Evolutionary conservation across 2,888 invertebrate species (phyloP), one percentile per base, ranked within the genome.

Genomic region (Mesochorus sp.): DNA sequence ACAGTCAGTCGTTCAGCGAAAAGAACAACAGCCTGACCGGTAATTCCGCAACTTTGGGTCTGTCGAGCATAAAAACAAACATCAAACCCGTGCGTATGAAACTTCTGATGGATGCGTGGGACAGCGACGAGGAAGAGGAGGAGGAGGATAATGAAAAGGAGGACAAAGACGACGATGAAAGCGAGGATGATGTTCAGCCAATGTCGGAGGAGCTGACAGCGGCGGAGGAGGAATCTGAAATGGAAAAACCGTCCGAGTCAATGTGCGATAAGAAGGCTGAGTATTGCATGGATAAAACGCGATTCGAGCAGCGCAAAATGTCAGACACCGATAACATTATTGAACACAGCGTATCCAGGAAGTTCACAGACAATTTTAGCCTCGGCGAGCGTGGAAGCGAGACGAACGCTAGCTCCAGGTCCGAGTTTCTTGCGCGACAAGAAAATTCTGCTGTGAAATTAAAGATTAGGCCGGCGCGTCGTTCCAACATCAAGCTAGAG

Each of bases 31-130:
- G 79, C n/a, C 37, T 77, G 1, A 57, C 73, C 21, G 83, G 81
- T 8, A 71, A 61, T 49, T 83, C 80, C 3, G 76, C 42, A 10
- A 34, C 59, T 37, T 17, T 70, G 8, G 53, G 70, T 3, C 44
- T 72, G n/a, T 57, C 71, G 6, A 62, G 37, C n/a, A 2, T 51
- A 0, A 68, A 73, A 6, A n/a, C 72, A 1, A 64, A 17, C 10
- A 82, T 83, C 77, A 85, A 85, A 28, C 89, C 89, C 2, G 78
- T 89, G 3, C 81, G 87, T 6, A 84, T 90, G 3, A 88, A 88
- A 73, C 85, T 82, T 1, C 79, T 88, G 10, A 57, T 88, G 47
- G 79, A 83, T 44, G 81, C 79, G 70, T 86, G 80, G 34, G 83
- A 82, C 14, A 85, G 83, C 26, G 87, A 88, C 21, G 89, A 90